These are phyloP conservation scores for Gopherus evgoodei DNA, from an alignment of 2,113 vertebrate species.

Conservation along the genomic window DNA sequence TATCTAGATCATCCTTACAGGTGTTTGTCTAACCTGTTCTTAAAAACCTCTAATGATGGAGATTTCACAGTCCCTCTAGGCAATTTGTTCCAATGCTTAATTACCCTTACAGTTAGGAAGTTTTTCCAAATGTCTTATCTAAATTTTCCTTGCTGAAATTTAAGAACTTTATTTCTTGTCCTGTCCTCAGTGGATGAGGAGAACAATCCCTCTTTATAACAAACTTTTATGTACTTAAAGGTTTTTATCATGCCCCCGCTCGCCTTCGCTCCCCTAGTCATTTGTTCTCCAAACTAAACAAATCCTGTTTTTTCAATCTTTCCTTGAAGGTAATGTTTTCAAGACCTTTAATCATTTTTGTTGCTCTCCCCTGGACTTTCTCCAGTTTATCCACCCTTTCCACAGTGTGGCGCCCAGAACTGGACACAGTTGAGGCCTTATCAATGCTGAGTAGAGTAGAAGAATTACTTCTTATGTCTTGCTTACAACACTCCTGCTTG, in stretches of 20 bases:
- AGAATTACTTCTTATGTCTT: background rate
- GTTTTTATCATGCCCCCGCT: background rate
- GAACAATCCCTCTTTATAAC: background rate
- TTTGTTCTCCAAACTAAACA: background rate
- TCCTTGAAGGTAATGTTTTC: background rate
- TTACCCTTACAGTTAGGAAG: background rate
- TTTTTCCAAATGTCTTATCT: background rate
- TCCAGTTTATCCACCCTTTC: background rate
- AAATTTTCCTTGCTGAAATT: background rate
- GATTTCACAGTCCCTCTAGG: background rate
- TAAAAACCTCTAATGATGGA: background rate
- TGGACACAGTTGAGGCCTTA: background rate
- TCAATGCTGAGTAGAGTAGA: background rate
- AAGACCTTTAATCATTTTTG: background rate
- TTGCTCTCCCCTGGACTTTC: background rate
- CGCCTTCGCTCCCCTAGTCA: background rate
- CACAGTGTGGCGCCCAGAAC: background rate
- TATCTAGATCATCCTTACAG: background rate
- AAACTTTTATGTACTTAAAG: background rate
- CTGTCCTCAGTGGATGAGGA: background rate
- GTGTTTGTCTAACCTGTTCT: background rate
- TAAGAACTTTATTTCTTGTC: background rate
- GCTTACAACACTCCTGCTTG: background rate
- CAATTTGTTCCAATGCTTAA: background rate
- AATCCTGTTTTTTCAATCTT: background rate